Conservation (phyloP, 2,113 vertebrate genomes). For the Neolamprologus ventralis region DNA sequence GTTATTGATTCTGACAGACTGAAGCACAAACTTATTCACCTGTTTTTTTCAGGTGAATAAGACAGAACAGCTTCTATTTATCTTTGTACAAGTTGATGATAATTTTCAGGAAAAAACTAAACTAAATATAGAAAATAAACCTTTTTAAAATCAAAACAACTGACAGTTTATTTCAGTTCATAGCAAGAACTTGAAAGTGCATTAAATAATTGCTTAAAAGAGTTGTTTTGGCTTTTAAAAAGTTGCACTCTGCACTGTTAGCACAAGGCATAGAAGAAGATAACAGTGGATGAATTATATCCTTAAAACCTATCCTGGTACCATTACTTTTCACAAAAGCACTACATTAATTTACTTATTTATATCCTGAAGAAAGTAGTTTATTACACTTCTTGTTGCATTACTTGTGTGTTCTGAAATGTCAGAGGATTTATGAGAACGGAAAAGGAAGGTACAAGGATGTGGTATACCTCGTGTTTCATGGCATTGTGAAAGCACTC, state of each 20-base stretch:
- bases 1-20: no score
- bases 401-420: background rate
- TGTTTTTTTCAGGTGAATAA: background rate
- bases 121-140: background rate
- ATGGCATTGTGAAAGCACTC: background rate
- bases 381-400: background rate
- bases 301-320: background rate
- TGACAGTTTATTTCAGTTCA: background rate
- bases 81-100: background rate
- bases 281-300: background rate
- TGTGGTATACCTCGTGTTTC: fast-evolving
- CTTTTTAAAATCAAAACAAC: background rate
- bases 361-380: background rate
- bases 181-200: fast-evolving
- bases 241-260: background rate
- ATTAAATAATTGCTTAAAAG: background rate
- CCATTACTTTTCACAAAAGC: background rate
- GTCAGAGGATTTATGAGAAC: background rate
- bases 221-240: background rate
- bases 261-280: background rate
- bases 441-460: background rate
- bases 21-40: no score
- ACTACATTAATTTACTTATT: background rate
- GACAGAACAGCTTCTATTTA: background rate
- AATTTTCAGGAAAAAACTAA: no score